phyloP scores from a whole-genome alignment of 2,888 invertebrate genomes.

The Choreutis nemorana region DNA sequence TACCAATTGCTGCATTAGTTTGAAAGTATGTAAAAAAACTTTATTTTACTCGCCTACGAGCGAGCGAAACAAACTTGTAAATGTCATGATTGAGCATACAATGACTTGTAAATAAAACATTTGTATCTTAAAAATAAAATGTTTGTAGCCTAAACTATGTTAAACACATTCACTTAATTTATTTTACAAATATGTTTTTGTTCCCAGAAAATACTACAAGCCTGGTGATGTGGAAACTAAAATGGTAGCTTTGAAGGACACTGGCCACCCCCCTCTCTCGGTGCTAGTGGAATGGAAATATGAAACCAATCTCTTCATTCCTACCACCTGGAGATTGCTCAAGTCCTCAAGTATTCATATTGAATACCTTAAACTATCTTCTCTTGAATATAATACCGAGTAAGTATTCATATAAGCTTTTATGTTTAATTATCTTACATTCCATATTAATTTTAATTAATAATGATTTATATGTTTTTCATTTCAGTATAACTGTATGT shows the following conservation, averaged over 20 bases:
- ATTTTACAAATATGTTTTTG: neutral
- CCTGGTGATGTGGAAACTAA: conserved; percentile 75
- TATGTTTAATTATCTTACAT: neutral
- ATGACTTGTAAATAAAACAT: conserved; percentile 4
- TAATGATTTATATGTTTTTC: conserved; percentile 10
- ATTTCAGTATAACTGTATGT: conserved; percentile 74
- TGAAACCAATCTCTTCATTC: conserved; percentile 79
- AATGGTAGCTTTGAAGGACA: conserved; percentile 72
- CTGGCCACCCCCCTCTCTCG: conserved; percentile 70
- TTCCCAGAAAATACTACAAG: conserved; percentile 68
- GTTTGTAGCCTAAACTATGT: no score
- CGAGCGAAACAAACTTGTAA: no score
- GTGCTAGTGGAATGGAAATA: conserved; percentile 82
- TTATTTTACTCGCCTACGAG: no score
- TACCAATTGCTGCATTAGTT: no score
- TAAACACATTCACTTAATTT: no score
- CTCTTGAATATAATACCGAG: conserved; percentile 75
- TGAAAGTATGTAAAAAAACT: no score
- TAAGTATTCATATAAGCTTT: conserved; percentile 29
- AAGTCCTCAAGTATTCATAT: conserved; percentile 78
- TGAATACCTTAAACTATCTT: conserved; percentile 74
- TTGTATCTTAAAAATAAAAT: neutral
- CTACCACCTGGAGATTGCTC: conserved; percentile 83
- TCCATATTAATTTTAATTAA: conserved; percentile 1
- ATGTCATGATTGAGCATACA: no score